phyloP scores from a whole-genome alignment of 2,888 invertebrate genomes.

The Conistra vaccinii region DNA sequence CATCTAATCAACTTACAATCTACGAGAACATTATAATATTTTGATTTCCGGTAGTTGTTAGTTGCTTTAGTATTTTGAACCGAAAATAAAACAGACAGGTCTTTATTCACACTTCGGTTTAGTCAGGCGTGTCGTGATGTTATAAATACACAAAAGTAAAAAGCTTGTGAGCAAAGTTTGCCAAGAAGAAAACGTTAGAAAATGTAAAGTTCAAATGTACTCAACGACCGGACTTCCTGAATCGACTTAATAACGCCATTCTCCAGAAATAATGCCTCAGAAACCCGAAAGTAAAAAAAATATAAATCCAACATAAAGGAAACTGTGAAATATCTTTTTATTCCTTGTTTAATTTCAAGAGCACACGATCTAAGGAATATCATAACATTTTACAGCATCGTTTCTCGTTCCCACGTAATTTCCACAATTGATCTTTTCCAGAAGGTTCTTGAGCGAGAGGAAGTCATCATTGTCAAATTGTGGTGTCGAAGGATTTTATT shows the following conservation, averaged over 20 bases:
- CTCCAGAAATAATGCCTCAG: neutral
- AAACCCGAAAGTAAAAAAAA: constrained; percentile 16
- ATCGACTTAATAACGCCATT: neutral
- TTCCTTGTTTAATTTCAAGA: constrained; percentile 21
- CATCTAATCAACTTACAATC: too few relatives aligned
- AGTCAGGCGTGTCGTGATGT: neutral
- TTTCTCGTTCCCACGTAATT: constrained; percentile 31
- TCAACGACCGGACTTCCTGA: constrained; percentile 26
- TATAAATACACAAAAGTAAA: neutral
- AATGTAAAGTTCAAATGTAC: constrained; percentile 11
- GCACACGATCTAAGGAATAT: constrained; percentile 4
- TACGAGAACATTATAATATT: too few relatives aligned
- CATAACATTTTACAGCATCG: constrained; percentile 44
- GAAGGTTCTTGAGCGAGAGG: constrained; percentile 25
- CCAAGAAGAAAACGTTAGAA: neutral
- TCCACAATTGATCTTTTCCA: constrained; percentile 42
- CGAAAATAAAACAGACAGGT: neutral
- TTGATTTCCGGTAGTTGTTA: neutral
- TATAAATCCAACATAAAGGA: constrained; percentile 11
- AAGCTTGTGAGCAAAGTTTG: neutral
- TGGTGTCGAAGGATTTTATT: constrained; percentile 45
- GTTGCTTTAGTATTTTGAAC: neutral
- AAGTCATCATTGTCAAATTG: constrained; percentile 47
- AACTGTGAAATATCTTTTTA: constrained; percentile 33
- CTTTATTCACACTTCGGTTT: too few relatives aligned